A percentile compares a stretch with the other conserved stretches of the same genome.
Evolutionary conservation across 1,140 invertebrate genomes (phyloP).

Genomic region (Drosophila orosa): DNA sequence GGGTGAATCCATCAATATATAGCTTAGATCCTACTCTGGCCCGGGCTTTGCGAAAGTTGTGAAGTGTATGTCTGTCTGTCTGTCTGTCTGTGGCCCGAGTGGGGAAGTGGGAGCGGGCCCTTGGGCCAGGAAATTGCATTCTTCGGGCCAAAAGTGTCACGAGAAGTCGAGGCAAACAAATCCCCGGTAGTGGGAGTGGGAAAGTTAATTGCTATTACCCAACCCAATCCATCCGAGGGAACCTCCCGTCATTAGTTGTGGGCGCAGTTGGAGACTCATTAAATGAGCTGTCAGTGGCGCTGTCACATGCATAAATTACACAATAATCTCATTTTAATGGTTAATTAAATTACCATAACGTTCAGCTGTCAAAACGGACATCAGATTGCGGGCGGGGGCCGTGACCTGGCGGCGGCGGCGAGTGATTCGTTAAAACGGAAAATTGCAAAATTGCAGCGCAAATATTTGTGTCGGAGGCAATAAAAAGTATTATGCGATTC

Average conservation of each 20-base stretch:
- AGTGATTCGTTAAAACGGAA: slow-evolving; percentile 40
- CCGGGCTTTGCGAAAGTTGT: slow-evolving; percentile 47
- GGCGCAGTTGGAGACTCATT: slow-evolving; percentile 50
- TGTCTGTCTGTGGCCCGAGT: background rate
- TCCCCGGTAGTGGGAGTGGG: slow-evolving; percentile 24
- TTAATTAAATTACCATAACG: slow-evolving; percentile 73
- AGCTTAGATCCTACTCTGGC: slow-evolving; percentile 39
- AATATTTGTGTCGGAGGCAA: slow-evolving; percentile 58
- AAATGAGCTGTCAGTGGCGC: slow-evolving; percentile 48
- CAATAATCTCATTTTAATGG: slow-evolving; percentile 75
- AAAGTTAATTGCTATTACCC: slow-evolving; percentile 50
- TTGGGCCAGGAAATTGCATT: slow-evolving; percentile 72
- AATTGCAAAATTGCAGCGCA: slow-evolving; percentile 40
- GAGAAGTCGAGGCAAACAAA: slow-evolving; percentile 24
- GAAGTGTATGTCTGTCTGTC: slow-evolving; percentile 8
- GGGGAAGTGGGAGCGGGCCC: slow-evolving; percentile 23
- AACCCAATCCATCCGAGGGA: slow-evolving; percentile 1
- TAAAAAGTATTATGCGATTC: slow-evolving; percentile 68
- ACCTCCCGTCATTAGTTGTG: slow-evolving; percentile 39
- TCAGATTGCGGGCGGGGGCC: slow-evolving; percentile 9
- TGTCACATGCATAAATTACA: slow-evolving; percentile 71
- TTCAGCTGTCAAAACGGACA: slow-evolving; percentile 50
- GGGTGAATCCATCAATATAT: slow-evolving; percentile 72
- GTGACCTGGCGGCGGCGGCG: slow-evolving; percentile 2
- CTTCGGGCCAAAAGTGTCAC: slow-evolving; percentile 53